phyloP scores from a whole-genome alignment of 2,113 vertebrate genomes.

The Clupea harengus region DNA sequence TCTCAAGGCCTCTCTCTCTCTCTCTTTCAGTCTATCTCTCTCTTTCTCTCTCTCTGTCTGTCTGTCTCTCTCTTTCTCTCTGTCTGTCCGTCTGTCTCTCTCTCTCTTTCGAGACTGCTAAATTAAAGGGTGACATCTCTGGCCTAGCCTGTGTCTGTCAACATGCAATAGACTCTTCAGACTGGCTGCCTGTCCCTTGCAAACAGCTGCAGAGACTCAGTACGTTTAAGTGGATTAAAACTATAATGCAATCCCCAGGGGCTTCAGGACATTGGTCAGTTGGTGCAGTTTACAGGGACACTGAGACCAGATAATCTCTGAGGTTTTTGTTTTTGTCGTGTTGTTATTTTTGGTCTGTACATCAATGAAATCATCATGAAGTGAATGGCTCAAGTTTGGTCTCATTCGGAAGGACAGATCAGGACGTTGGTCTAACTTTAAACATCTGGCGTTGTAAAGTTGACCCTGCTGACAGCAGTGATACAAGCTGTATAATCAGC shows the following conservation, averaged over 20 bases:
- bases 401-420: no score
- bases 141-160: conserved; percentile 6
- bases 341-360: conserved; percentile 5
- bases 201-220: conserved; percentile 71
- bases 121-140: not conserved
- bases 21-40: not conserved
- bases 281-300: conserved; percentile 72
- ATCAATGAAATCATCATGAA: no score
- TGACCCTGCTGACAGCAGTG: no score
- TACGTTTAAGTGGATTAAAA: conserved; percentile 76
- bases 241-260: conserved; percentile 66
- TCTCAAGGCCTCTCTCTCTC: not conserved
- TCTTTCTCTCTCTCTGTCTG: no score
- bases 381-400: no score
- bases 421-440: no score
- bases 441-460: no score
- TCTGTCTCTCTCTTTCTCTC: no score
- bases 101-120: not conserved
- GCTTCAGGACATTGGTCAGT: conserved; percentile 63
- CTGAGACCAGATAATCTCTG: conserved; percentile 70
- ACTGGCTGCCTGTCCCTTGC: conserved; percentile 54
- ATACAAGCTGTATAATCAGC: no score
- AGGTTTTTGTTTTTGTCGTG: conserved; percentile 41
- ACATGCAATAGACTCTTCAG: not conserved
- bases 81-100: not conserved